Percentiles rank a stretch among this genome's conserved stretches.
Conservation (phyloP, 2,888 invertebrate species). For the Thumatha senex region DNA sequence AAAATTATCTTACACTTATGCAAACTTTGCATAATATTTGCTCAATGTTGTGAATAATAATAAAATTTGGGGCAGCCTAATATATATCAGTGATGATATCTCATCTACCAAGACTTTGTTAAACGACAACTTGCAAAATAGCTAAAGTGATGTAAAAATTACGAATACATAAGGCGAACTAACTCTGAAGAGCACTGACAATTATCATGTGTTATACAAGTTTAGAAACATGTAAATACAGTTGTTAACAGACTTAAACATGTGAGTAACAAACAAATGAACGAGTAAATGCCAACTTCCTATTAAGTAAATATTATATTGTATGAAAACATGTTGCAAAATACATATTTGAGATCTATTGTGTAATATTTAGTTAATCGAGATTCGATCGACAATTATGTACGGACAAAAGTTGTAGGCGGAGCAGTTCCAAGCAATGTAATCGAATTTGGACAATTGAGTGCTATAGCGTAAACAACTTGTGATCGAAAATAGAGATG, state of each 20-base stretch:
- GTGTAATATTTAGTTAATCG: constrained; percentile 46
- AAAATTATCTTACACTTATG: constrained; percentile 34
- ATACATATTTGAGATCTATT: constrained; percentile 40
- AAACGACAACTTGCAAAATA: constrained; percentile 40
- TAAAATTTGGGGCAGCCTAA: constrained; percentile 29
- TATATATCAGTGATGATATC: constrained; percentile 29
- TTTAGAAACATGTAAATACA: constrained; percentile 52
- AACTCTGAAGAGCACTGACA: constrained; percentile 53
- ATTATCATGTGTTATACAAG: constrained; percentile 58
- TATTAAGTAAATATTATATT: constrained; percentile 31
- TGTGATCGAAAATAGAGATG: constrained; percentile 44
- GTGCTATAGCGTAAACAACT: constrained; percentile 59
- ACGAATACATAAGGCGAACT: constrained; percentile 35
- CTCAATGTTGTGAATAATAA: constrained; percentile 23
- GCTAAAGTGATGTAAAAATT: constrained; percentile 45
- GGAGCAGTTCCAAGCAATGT: constrained; percentile 48
- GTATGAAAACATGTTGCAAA: constrained; percentile 48
- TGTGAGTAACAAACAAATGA: constrained; percentile 47
- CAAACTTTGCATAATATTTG: constrained; percentile 42
- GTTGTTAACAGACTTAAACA: constrained; percentile 50
- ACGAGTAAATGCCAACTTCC: constrained; percentile 27
- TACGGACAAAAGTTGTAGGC: constrained; percentile 51
- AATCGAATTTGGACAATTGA: constrained; percentile 65
- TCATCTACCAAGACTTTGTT: constrained; percentile 12
- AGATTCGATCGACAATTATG: constrained; percentile 39